These are phyloP conservation scores for Dolomedes plantarius DNA, from an alignment of 2,888 invertebrate species.

Conservation along the genomic window DNA sequence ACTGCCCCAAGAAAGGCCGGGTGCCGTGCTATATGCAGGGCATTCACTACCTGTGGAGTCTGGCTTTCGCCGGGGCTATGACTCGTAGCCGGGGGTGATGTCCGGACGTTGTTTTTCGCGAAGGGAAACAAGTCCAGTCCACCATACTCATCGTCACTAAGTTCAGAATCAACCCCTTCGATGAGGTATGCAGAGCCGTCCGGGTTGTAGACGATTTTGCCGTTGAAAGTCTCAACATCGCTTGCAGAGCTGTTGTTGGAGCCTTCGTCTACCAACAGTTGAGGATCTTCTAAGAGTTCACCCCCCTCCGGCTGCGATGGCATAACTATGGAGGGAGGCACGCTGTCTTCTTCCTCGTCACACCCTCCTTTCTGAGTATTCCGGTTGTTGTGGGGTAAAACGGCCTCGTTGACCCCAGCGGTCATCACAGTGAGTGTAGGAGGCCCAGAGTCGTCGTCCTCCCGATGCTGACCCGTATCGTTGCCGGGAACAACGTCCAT, in stretches of 20 bases:
- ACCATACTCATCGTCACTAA: conserved; percentile 82
- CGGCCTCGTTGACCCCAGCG: conserved; percentile 49
- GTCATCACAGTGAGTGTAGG: conserved; percentile 55
- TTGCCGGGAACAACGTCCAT: conserved; percentile 70
- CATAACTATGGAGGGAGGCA: conserved; percentile 28
- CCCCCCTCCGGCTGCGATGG: conserved; percentile 29
- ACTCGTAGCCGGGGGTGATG: conserved; percentile 34
- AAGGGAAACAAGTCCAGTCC: conserved; percentile 43
- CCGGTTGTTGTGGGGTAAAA: conserved; percentile 25
- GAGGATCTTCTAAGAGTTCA: conserved; percentile 13
- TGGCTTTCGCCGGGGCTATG: conserved; percentile 78
- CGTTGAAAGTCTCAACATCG: conserved; percentile 95
- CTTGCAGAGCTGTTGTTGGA: conserved; percentile 66
- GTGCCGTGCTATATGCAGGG: conserved; percentile 88
- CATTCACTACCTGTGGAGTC: conserved; percentile 87
- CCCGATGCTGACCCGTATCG: conserved; percentile 54
- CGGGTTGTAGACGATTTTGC: conserved; percentile 97
- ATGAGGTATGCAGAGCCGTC: conserved; percentile 98
- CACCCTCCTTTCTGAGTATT: conserved; percentile 36
- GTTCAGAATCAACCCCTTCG: conserved; percentile 79
- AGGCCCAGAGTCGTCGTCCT: conserved; percentile 45
- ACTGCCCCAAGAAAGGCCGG: conserved; percentile 81
- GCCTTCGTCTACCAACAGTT: conserved; percentile 11
- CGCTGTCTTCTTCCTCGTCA: conserved; percentile 26
- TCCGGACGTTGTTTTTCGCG: conserved; percentile 78